Evolutionary conservation across 2,113 vertebrate genomes (phyloP), one percentile per base, ranked within the genome.

Genomic region (Boleophthalmus pectinirostris): DNA sequence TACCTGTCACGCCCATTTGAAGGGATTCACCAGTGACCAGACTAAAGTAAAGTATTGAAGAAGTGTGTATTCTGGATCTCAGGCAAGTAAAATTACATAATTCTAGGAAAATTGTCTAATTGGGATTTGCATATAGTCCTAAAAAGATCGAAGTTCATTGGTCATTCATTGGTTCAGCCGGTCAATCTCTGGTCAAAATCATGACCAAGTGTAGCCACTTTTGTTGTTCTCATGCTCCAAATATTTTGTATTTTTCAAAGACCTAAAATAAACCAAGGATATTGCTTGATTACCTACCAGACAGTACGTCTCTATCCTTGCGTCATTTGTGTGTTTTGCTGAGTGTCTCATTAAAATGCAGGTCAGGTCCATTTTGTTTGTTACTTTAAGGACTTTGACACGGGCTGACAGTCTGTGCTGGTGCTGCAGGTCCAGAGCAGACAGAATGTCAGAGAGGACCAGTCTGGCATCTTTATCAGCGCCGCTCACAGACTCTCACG

Each of bases 381-480:
- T 43, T 64, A 64, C 61, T 38, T 64, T 64, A 64, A 64, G 61
- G 61, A 64, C 61, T 64, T 64, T 64, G 61, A 64, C 61, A 38
- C 18, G 25, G 9, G 33, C 33, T 64, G 61, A 64, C 61, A 64
- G 61, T 58, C 12, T 21, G 61, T n/a, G 29, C 29, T 64, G 61
- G 5, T 63, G 38, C 72, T 54, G 46, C 25, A 76, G 75, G 80
- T 85, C 70, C 33, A 11, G 10, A 64, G 61, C 61, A 51, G 76
- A 57, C 65, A 66, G 73, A 82, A 71, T 74, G 75, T 79, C 72
- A 68, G 67, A 18, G 63, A 56, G 57, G 74, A 77, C 60, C 45
- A 65, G 75, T 33, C 72, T 54, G 58, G 74, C 74, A 74, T 84
- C 77, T 82, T 82, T 76, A 68, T 68, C 66, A 82, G 73, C 49